These are phyloP conservation scores for Marmota monax DNA, from an alignment of 2,113 vertebrate species.

Conservation along the genomic window DNA sequence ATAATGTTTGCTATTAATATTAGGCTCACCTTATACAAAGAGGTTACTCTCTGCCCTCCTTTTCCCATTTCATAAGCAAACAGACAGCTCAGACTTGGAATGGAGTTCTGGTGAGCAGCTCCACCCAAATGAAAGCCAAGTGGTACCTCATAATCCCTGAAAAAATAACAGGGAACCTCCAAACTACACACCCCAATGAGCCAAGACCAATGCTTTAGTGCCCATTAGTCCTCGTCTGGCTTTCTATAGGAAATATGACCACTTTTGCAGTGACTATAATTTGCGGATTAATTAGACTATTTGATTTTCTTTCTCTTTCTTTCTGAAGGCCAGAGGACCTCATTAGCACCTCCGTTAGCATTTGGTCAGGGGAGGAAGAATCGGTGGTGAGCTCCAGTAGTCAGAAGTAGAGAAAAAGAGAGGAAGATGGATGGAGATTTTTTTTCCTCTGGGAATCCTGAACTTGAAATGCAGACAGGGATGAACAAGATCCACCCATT, in stretches of 20 bases:
- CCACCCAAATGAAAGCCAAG: conserved; percentile 80
- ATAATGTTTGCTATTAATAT: conserved; percentile 82
- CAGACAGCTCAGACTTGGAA: conserved; percentile 84
- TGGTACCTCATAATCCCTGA: conserved; percentile 80
- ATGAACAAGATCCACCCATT: not conserved
- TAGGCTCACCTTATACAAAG: conserved; percentile 83
- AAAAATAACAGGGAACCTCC: conserved; percentile 83
- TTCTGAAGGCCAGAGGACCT: conserved; percentile 71
- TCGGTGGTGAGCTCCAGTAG: not conserved
- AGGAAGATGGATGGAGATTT: not conserved
- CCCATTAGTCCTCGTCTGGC: conserved; percentile 69
- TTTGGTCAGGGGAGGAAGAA: conserved; percentile 54
- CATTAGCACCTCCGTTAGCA: conserved; percentile 73
- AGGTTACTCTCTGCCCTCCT: conserved; percentile 81
- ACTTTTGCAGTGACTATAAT: conserved; percentile 69
- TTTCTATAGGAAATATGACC: conserved; percentile 82
- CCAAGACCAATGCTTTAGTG: conserved; percentile 76
- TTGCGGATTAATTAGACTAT: conserved; percentile 75
- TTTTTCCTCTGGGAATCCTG: not conserved
- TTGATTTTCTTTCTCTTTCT: conserved; percentile 77
- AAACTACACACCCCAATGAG: conserved; percentile 79
- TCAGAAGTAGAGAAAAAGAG: not conserved
- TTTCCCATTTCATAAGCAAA: conserved; percentile 83
- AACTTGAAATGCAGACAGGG: not conserved
- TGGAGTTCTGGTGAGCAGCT: conserved; percentile 71